Evolutionary conservation across 2,888 invertebrate genomes (phyloP), one percentile per base, ranked within the genome.

Genomic region (Noctua janthe): DNA sequence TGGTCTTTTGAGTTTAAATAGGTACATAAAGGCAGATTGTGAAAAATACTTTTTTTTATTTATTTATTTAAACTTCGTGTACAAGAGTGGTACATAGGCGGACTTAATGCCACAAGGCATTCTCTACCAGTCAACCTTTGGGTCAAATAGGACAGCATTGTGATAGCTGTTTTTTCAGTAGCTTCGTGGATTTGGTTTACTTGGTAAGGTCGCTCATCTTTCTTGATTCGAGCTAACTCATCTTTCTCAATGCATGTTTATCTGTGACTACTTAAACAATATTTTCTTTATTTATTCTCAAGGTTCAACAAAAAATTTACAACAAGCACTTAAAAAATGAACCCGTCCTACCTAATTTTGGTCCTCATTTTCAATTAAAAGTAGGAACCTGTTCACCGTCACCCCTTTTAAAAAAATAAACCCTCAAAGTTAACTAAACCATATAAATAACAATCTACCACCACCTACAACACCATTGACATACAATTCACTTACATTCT

Each of bases 401-500:
- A 39, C 5, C 11, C 82, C n/a, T n/a, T 1, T 0, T 59, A 47
- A 62, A 82, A 80, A 64, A 67, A 29, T 10, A 13, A 23, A 67
- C 74, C 59, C 23, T 43, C n/a, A 56, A 74, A 35, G 13, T 71
- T n/a, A 74, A 84, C 67, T 49, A 56, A 64, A 47, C 51, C 67
- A 67, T 62, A 17, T 3, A 56, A 70, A 59, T 47, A 35, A 13
- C 35, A 59, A 62, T 20, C 10, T 23, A 64, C 59, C 39, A 35
- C 43, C 39, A 49, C 29, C 39, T 49, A 49, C 39, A 43, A 35
- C n/a, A 67, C 79, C 84, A 86, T 84, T 80, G 86, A 80, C 79
- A 71, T 69, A 80, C 74, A 84, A 91, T 93, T 93, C 92, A 93
- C 92, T 94, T 93, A 92, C 86, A 82, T 75, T 81, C 64, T 77